phyloP scores from a whole-genome alignment of 1,140 invertebrate genomes.

The Drosophila persimilis region DNA sequence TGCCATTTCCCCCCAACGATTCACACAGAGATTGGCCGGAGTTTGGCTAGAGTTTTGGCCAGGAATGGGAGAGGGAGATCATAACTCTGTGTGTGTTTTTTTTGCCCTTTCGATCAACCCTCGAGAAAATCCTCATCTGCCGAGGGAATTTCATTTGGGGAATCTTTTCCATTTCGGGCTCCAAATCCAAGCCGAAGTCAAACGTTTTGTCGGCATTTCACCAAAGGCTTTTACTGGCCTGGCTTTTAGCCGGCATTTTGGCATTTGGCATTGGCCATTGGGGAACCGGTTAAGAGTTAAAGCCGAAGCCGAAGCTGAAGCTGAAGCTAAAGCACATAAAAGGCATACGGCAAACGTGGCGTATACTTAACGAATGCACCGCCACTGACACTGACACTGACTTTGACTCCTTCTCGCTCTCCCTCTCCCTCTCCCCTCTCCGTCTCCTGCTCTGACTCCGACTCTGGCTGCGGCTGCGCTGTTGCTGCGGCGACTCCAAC shows the following conservation, averaged over 20 bases:
- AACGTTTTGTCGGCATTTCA: slow-evolving; percentile 52
- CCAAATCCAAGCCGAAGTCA: slow-evolving; percentile 41
- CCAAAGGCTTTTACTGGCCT: slow-evolving; percentile 30
- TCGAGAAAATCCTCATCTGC: slow-evolving; percentile 3
- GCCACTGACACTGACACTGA: slow-evolving; percentile 67
- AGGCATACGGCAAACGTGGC: slow-evolving; percentile 64
- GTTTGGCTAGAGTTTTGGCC: slow-evolving; percentile 1
- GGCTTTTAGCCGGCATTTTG: slow-evolving; percentile 20
- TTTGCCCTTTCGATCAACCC: slow-evolving; percentile 23
- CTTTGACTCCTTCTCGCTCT: slow-evolving; percentile 4
- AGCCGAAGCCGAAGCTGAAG: slow-evolving; percentile 1
- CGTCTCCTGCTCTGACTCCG: slow-evolving; percentile 17
- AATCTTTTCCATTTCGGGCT: background rate
- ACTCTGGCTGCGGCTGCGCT: slow-evolving; percentile 15
- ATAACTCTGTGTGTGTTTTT: slow-evolving; percentile 31
- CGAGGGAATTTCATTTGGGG: slow-evolving; percentile 34
- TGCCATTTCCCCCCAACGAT: slow-evolving; percentile 30
- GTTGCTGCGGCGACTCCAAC: slow-evolving; percentile 17
- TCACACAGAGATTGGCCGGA: background rate
- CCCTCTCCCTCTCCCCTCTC: background rate
- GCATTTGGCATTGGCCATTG: slow-evolving; percentile 26
- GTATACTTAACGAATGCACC: slow-evolving; percentile 75
- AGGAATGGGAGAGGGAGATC: slow-evolving; percentile 11
- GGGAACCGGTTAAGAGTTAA: slow-evolving; percentile 52
- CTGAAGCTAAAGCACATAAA: slow-evolving; percentile 59